Conservation (phyloP, 2,797 vertebrate genomes). For the Caiman crocodilus region DNA sequence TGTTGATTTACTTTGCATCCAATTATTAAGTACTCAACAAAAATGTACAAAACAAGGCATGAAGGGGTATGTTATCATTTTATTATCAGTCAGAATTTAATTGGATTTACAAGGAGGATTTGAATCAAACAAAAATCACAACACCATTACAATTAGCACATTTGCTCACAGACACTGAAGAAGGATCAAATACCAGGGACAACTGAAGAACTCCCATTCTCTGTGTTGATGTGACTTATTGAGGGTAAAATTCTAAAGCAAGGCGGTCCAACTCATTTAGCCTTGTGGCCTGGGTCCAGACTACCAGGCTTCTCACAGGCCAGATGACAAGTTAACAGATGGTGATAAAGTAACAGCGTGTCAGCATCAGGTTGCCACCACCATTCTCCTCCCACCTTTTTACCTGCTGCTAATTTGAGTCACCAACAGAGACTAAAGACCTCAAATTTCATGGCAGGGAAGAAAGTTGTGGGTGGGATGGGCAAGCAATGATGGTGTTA, state of each 20-base stretch:
- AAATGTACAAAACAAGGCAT: slow-evolving; percentile 14
- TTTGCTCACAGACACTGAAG: neutral
- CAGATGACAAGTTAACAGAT: no score
- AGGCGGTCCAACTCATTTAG: neutral
- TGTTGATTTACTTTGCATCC: slow-evolving; percentile 1
- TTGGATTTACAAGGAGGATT: neutral
- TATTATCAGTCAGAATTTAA: slow-evolving; percentile 13
- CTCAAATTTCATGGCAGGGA: no score
- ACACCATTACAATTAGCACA: neutral
- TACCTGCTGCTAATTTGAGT: no score
- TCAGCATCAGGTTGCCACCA: no score
- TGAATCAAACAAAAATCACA: neutral
- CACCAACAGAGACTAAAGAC: no score
- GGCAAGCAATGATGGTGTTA: neutral
- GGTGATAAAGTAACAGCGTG: no score
- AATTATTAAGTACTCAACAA: slow-evolving; percentile 9
- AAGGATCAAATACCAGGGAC: neutral
- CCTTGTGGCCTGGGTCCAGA: no score
- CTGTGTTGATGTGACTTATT: neutral
- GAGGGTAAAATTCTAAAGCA: neutral
- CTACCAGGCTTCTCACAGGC: no score
- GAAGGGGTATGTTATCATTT: slow-evolving; percentile 28
- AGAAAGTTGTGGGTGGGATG: no score
- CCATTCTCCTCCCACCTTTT: no score
- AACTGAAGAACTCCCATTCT: neutral